A percentile compares a stretch with the other conserved stretches of the same genome.
phyloP scores from a whole-genome alignment of 2,113 vertebrate genomes.

The Ictidomys tridecemlineatus region DNA sequence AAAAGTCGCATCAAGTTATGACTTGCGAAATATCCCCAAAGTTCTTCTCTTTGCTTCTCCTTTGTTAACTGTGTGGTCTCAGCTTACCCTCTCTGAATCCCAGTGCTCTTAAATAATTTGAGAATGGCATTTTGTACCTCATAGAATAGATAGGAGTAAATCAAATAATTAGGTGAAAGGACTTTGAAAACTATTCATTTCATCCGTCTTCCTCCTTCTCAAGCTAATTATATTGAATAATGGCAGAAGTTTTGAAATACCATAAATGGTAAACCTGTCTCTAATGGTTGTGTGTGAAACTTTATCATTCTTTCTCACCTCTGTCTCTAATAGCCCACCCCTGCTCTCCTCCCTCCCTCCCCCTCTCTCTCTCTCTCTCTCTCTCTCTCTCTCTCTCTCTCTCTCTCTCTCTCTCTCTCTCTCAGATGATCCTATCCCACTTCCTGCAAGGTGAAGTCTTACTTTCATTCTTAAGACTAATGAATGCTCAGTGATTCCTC shows the following conservation, averaged over 20 bases:
- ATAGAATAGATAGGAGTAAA: neutral
- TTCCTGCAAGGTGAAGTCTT: neutral
- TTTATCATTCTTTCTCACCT: too few relatives aligned
- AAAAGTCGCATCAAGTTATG: constrained; percentile 52
- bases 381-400: too few relatives aligned
- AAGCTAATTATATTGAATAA: neutral
- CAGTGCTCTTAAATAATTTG: neutral
- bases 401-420: too few relatives aligned
- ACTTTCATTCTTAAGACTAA: neutral
- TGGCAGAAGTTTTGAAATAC: neutral
- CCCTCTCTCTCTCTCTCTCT: too few relatives aligned
- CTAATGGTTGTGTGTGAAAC: too few relatives aligned
- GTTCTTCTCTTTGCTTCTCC: neutral
- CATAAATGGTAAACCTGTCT: neutral
- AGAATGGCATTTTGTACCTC: neutral
- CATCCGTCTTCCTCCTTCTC: neutral
- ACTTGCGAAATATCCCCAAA: constrained; percentile 40
- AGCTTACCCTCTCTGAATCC: constrained; percentile 2
- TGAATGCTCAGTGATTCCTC: neutral
- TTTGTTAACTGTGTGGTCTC: neutral
- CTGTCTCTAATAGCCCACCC: too few relatives aligned
- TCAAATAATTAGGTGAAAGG: constrained; percentile 9
- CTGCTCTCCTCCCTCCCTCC: too few relatives aligned
- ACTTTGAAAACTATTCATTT: neutral
- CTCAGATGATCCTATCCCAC: neutral